Percentiles rank a stretch among this genome's conserved stretches.
Evolutionary conservation across 2,113 vertebrate species (phyloP).

Genomic region (Nymphicus hollandicus): DNA sequence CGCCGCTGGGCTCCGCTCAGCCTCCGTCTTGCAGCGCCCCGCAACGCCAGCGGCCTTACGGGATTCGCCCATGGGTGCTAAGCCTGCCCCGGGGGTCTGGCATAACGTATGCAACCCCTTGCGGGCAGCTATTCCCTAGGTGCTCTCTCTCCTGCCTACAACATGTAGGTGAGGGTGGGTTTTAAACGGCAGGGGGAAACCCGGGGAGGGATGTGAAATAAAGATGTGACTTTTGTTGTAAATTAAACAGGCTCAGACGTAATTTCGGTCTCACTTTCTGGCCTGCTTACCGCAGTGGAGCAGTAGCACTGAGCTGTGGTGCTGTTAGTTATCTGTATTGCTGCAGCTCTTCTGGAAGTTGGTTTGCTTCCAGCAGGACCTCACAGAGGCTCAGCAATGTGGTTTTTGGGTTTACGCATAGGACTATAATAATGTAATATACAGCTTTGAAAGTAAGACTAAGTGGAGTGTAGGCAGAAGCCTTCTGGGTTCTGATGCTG

Average conservation of each 20-base stretch:
- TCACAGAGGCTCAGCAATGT: rapidly evolving
- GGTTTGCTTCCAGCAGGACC: neutral
- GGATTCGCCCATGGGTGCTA: too few species aligned
- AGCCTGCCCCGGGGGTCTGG: rapidly evolving
- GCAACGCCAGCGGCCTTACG: rapidly evolving
- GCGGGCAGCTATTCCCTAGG: too few species aligned
- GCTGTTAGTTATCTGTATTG: rapidly evolving
- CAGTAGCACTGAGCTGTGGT: rapidly evolving
- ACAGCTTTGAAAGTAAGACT: neutral
- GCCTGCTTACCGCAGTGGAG: rapidly evolving
- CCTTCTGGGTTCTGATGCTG: neutral
- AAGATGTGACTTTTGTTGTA: neutral
- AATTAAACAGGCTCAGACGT: rapidly evolving
- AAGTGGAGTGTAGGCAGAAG: neutral
- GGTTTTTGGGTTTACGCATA: rapidly evolving
- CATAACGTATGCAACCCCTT: rapidly evolving
- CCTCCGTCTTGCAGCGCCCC: neutral
- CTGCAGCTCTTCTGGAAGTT: rapidly evolving
- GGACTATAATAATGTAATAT: rapidly evolving
- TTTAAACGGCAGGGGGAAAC: too few species aligned
- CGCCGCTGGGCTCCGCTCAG: rapidly evolving
- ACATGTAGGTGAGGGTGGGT: neutral
- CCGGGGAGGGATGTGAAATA: neutral
- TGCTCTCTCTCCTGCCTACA: neutral
- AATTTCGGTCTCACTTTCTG: rapidly evolving